Evolutionary conservation across 2,113 vertebrate species (phyloP), one percentile per base, ranked within the genome.

Genomic region (Salvelinus fontinalis): DNA sequence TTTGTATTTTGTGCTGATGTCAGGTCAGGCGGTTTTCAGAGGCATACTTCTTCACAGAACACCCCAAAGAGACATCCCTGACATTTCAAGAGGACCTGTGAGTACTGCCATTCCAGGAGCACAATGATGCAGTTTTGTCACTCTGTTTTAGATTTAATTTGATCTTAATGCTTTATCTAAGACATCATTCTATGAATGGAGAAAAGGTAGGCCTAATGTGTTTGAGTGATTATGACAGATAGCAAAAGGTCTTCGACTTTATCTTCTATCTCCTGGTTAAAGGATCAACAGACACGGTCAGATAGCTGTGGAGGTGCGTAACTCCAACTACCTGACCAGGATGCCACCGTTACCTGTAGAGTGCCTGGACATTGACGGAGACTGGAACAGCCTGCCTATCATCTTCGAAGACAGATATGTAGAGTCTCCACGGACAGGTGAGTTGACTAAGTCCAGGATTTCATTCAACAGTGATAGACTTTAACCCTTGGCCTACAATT

Each of bases 21-120:
- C 88, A 99, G 98, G 97, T 99, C 78, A 94, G 97, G 83, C 95
- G 97, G 86, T 99, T 99, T 89, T 99, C 98, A 0, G 97, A 99
- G 90, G 97, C 96, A 0, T 99, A 98, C 85, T 99, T 99, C 91
- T 98, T 96, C 75, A 95, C 94, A 0, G 96, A 98, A 78, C 97
- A 99, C 78, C 90, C 94, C 81, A 98, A 99, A 87, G 91, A 91
- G 0, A 87, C 90, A 11, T 94, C 93, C 16, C 84, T 99, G 62
- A 96, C 94, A 0, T 99, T 99, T 85, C 97, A 99, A 88, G 98
- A 99, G 83, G 96, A 96, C 31, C 88, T 98, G 98, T 99, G 86
- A 96, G 98, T 95, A 79, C 39, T 44, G 39, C 9, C 39, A 44
- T 44, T 12, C 39, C 39, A 39, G 39, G 39, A 39, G 39, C 39